Conservation (phyloP, 2,113 vertebrate genomes). For the Emydura subglobosa region DNA sequence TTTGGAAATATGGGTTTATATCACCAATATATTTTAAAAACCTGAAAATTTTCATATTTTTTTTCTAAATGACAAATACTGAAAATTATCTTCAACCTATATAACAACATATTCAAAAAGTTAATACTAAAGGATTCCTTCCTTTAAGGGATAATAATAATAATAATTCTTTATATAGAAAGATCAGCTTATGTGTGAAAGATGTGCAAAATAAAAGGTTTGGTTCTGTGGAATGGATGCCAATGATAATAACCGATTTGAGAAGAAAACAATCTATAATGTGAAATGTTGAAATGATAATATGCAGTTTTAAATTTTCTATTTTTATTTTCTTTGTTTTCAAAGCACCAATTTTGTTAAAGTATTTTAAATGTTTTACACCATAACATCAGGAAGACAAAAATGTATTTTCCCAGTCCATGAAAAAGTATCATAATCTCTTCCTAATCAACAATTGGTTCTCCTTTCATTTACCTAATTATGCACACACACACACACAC, state of each 20-base stretch:
- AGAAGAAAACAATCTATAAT: background rate
- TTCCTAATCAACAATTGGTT: background rate
- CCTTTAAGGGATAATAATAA: background rate
- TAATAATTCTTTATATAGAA: background rate
- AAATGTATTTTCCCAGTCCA: background rate
- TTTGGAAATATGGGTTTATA: background rate
- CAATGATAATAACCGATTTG: background rate
- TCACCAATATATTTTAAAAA: background rate
- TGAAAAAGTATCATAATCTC: background rate
- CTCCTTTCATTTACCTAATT: background rate
- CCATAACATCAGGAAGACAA: background rate
- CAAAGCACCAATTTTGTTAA: background rate
- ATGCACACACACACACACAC: background rate
- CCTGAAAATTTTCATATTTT: background rate
- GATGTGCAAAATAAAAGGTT: background rate
- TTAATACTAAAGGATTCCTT: background rate
- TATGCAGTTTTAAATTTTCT: background rate
- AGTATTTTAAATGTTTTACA: background rate
- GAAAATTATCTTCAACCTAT: background rate
- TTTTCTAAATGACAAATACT: background rate
- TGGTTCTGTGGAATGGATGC: background rate
- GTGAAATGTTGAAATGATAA: background rate
- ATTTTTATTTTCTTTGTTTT: background rate
- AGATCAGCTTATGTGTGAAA: background rate
- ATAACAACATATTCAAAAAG: background rate